Percentiles rank a stretch among this genome's conserved stretches.
These are phyloP conservation scores for Lissocephala sabroskyi DNA, from an alignment of 2,888 invertebrate species.

Conservation along the genomic window DNA sequence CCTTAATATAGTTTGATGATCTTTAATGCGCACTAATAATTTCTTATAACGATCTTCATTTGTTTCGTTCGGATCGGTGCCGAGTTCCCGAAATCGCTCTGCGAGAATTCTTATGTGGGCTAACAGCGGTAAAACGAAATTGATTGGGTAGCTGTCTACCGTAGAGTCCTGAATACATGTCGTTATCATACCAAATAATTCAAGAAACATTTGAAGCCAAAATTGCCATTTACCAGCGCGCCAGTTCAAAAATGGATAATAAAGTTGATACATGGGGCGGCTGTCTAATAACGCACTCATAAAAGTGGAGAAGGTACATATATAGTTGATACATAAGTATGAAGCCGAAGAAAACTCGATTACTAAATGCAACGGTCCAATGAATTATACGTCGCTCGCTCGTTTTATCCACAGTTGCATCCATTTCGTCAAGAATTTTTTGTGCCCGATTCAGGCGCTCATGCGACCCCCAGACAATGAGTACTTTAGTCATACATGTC, in stretches of 20 bases:
- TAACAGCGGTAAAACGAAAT: slow-evolving; percentile 40
- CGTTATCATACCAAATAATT: slow-evolving; percentile 42
- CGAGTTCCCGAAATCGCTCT: slow-evolving; percentile 39
- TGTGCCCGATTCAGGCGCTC: slow-evolving; percentile 36
- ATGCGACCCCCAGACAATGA: slow-evolving; percentile 38
- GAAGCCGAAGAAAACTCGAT: too few relatives aligned
- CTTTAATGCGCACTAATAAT: too few relatives aligned
- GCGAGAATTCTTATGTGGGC: slow-evolving; percentile 43
- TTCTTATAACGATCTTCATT: slow-evolving; percentile 35
- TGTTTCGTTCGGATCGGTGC: slow-evolving; percentile 26
- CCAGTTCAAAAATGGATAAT: slow-evolving; percentile 55
- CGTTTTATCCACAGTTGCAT: slow-evolving; percentile 19
- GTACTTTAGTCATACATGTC: slow-evolving; percentile 50
- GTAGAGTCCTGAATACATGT: slow-evolving; percentile 49
- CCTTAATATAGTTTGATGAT: too few relatives aligned
- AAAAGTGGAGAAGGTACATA: too few relatives aligned
- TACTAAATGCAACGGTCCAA: slow-evolving; percentile 29
- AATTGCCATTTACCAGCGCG: slow-evolving; percentile 27
- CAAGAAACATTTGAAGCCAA: slow-evolving; percentile 38
- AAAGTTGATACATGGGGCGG: slow-evolving; percentile 51
- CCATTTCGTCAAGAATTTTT: slow-evolving; percentile 42
- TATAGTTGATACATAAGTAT: too few relatives aligned
- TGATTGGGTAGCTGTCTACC: slow-evolving; percentile 51
- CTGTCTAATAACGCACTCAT: slow-evolving; percentile 34
- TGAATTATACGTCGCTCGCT: slow-evolving; percentile 32